Evolutionary conservation across 1,140 invertebrate genomes (phyloP).

Genomic region (Calephelis nemesis): DNA sequence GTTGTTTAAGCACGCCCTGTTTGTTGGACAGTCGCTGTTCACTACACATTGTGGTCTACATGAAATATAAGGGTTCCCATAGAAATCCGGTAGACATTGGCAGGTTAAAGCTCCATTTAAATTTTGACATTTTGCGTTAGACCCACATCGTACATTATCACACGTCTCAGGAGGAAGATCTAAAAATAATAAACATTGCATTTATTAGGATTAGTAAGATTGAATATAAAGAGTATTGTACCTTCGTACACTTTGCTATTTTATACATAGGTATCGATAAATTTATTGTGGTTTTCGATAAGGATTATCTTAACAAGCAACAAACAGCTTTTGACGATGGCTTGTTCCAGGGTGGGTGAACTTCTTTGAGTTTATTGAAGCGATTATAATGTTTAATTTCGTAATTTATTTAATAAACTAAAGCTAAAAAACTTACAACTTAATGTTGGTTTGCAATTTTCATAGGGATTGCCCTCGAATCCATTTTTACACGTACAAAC

Average conservation of each 20-base stretch:
- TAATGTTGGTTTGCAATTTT: slow-evolving; percentile 82
- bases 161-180: slow-evolving; percentile 82
- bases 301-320: too few relatives aligned
- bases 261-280: too few relatives aligned
- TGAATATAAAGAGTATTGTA: too few relatives aligned
- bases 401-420: too few relatives aligned
- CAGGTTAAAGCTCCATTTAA: slow-evolving; percentile 80
- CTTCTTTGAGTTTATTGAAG: too few relatives aligned
- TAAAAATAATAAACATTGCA: slow-evolving; percentile 47
- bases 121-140: slow-evolving; percentile 87
- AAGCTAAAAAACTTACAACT: slow-evolving; percentile 48
- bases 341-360: too few relatives aligned
- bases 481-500: slow-evolving; percentile 87
- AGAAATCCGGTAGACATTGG: slow-evolving; percentile 83
- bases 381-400: too few relatives aligned
- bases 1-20: slow-evolving; percentile 87
- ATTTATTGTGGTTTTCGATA: too few relatives aligned
- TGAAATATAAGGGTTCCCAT: slow-evolving; percentile 86
- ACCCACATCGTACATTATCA: slow-evolving; percentile 84
- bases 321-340: too few relatives aligned
- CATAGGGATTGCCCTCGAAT: slow-evolving; percentile 90
- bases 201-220: slow-evolving; percentile 13
- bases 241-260: too few relatives aligned
- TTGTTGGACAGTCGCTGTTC: slow-evolving; percentile 86
- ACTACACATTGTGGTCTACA: slow-evolving; percentile 89